Percentiles rank a stretch among this genome's conserved stretches.
Evolutionary conservation across 2,888 invertebrate genomes (phyloP).

Genomic region (Nomada lathburiana): DNA sequence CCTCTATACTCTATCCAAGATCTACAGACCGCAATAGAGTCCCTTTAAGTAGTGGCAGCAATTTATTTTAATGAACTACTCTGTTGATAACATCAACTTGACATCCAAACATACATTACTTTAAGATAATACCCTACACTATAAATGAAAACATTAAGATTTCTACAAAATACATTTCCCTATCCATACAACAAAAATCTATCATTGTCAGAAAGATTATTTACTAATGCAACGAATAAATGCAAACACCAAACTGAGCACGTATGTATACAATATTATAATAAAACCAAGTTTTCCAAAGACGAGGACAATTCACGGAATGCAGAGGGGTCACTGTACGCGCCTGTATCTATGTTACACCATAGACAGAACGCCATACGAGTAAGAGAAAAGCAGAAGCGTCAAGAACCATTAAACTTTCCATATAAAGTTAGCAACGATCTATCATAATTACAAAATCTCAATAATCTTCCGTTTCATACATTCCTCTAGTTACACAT

Average conservation of each 20-base stretch:
- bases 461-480: neutral
- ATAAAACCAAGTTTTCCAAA: neutral
- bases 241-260: neutral
- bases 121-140: neutral
- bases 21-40: neutral
- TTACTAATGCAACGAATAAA: neutral
- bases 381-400: neutral
- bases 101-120: neutral
- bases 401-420: neutral
- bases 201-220: neutral
- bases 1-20: neutral
- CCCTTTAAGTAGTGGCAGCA: neutral
- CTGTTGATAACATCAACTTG: no score
- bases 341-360: constrained; percentile 4
- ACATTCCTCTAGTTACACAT: neutral
- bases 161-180: neutral
- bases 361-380: neutral
- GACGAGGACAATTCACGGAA: constrained; percentile 2
- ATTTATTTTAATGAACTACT: neutral
- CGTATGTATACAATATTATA: no score
- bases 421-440: neutral
- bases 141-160: neutral
- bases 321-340: constrained; percentile 28
- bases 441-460: neutral
- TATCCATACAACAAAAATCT: no score